Conservation (phyloP, 1,140 invertebrate species). For the Drosophila triauraria region DNA sequence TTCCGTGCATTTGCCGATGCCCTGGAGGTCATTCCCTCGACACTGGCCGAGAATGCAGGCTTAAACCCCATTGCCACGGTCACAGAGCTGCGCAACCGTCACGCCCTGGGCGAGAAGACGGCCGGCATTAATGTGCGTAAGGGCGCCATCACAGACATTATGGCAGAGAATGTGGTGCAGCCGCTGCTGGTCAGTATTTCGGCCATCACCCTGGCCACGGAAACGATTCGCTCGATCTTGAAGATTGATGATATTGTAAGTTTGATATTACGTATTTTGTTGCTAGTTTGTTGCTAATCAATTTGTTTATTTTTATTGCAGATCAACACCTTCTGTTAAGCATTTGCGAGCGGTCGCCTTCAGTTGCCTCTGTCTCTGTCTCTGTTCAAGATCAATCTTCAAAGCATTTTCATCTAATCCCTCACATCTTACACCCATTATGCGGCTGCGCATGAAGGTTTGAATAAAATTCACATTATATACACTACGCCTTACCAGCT, state of each 20-base stretch:
- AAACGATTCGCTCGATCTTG: constrained; percentile 98
- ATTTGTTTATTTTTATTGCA: constrained; percentile 29
- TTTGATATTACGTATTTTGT: constrained; percentile 23
- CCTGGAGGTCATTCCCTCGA: constrained; percentile 98
- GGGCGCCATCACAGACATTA: constrained; percentile 97
- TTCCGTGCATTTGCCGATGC: constrained; percentile 97
- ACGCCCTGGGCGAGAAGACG: constrained; percentile 93
- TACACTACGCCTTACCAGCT: constrained; percentile 63
- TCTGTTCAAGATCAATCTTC: constrained; percentile 50
- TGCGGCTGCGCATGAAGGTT: constrained; percentile 50
- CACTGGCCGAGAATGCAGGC: constrained; percentile 99
- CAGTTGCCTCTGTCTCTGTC: constrained; percentile 5
- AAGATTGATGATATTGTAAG: constrained; percentile 99
- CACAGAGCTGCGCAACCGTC: constrained; percentile 97
- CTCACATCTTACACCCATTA: constrained; percentile 46
- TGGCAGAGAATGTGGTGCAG: constrained; percentile 99
- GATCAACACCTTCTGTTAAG: constrained; percentile 81
- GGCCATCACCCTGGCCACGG: constrained; percentile 97
- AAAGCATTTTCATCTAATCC: constrained; percentile 65
- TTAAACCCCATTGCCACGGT: constrained; percentile 98
- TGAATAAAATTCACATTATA: constrained; percentile 77
- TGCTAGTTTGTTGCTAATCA: not conserved
- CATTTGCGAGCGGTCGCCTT: constrained; percentile 12
- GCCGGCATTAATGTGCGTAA: constrained; percentile 99
- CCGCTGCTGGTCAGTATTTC: constrained; percentile 97